Percentiles rank a stretch among this genome's conserved stretches.
Evolutionary conservation across 2,888 invertebrate genomes (phyloP).

Genomic region (Doris montereyensis): DNA sequence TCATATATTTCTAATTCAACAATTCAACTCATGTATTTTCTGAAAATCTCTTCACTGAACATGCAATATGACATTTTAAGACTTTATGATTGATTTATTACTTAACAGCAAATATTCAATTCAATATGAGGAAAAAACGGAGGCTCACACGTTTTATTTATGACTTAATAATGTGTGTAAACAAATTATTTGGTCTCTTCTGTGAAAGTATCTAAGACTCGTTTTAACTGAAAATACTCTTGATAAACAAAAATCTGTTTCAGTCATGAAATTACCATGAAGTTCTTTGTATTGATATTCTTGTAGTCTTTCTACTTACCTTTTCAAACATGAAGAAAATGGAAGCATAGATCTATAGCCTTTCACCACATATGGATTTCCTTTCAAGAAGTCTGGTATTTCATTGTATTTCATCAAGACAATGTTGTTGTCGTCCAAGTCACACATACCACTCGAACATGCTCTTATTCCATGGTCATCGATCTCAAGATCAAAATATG

Average conservation of each 20-base stretch:
- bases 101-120: not conserved
- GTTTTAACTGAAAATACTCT: too few species aligned
- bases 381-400: slow-evolving; percentile 87
- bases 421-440: slow-evolving; percentile 53
- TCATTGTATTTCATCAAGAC: slow-evolving; percentile 73
- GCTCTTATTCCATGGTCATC: slow-evolving; percentile 53
- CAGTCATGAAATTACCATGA: too few species aligned
- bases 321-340: slow-evolving; percentile 77
- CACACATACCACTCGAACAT: slow-evolving; percentile 56
- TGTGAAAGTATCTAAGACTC: too few species aligned
- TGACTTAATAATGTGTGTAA: not conserved
- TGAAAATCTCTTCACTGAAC: too few species aligned
- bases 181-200: too few species aligned
- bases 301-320: too few species aligned
- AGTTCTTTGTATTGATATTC: too few species aligned
- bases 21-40: too few species aligned
- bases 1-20: too few species aligned
- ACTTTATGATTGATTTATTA: too few species aligned
- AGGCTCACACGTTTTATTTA: not conserved
- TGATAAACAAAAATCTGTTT: too few species aligned
- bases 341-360: slow-evolving; percentile 84
- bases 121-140: not conserved
- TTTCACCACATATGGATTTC: slow-evolving; percentile 87
- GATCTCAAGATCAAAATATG: slow-evolving; percentile 63
- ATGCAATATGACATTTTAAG: too few species aligned